Evolutionary conservation across 2,113 vertebrate species (phyloP).

Genomic region (Brienomyrus longianalis): DNA sequence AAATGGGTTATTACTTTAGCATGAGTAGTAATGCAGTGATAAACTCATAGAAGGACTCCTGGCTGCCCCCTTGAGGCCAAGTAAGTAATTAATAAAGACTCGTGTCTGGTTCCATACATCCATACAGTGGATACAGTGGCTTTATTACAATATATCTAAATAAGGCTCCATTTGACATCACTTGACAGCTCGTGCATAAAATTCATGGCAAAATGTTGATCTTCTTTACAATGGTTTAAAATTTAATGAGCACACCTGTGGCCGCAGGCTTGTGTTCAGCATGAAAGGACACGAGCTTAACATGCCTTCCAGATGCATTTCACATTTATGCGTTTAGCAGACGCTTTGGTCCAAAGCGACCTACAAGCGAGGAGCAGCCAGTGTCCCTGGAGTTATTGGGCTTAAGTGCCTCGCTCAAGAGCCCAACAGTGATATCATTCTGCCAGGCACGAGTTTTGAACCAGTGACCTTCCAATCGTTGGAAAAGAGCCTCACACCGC

Average conservation of each 20-base stretch:
- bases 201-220: not conserved
- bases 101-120: not conserved
- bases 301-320: not conserved
- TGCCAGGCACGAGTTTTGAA: not conserved
- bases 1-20: not conserved
- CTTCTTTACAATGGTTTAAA: constrained; percentile 10
- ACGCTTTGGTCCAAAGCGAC: not conserved
- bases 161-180: not conserved
- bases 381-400: not conserved
- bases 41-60: not conserved
- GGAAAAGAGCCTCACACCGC: not conserved
- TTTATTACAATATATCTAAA: not conserved
- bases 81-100: not conserved
- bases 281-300: not conserved
- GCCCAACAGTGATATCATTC: not conserved
- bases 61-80: constrained; percentile 7
- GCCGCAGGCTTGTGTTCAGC: not conserved
- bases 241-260: not conserved
- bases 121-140: not conserved
- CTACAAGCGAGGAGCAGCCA: not conserved
- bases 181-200: not conserved
- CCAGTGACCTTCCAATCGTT: not conserved
- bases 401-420: not conserved
- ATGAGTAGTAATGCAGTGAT: not conserved
- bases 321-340: not conserved